Percentiles rank a stretch among this genome's conserved stretches.
phyloP scores from a whole-genome alignment of 2,113 vertebrate genomes.

The Istiophorus platypterus region DNA sequence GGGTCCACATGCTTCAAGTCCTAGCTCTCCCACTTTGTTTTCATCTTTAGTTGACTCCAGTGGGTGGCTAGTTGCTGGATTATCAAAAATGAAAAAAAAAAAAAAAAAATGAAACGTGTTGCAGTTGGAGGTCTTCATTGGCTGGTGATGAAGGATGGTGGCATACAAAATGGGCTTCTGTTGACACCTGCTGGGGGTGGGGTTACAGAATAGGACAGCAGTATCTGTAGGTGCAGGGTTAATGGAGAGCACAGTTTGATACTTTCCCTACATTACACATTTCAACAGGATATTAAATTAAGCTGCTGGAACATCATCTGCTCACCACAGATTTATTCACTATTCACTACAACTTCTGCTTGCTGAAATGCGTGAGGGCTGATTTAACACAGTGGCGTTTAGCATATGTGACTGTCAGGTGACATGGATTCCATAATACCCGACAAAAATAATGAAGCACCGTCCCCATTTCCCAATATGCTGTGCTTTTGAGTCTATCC shows the following conservation, averaged over 20 bases:
- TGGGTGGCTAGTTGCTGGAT: slow-evolving; percentile 29
- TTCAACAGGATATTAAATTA: slow-evolving; percentile 58
- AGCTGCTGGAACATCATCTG: slow-evolving; percentile 42
- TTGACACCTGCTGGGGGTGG: slow-evolving; percentile 54
- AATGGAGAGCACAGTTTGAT: slow-evolving; percentile 50
- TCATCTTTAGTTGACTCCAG: slow-evolving; percentile 16
- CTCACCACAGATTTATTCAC: slow-evolving; percentile 28
- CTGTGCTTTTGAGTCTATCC: slow-evolving; percentile 53
- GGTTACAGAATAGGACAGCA: slow-evolving; percentile 43
- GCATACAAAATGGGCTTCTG: slow-evolving; percentile 50
- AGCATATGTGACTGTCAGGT: slow-evolving; percentile 13
- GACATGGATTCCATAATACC: slow-evolving; percentile 30
- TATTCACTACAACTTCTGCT: slow-evolving; percentile 21
- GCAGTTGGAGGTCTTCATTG: slow-evolving; percentile 57
- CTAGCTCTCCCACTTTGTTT: slow-evolving; percentile 32
- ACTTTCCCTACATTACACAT: slow-evolving; percentile 41
- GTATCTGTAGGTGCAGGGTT: slow-evolving; percentile 51
- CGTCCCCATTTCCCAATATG: slow-evolving; percentile 58
- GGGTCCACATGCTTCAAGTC: slow-evolving; percentile 34
- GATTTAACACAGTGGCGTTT: slow-evolving; percentile 28
- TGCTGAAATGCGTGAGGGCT: slow-evolving; percentile 16
- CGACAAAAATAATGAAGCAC: slow-evolving; percentile 35
- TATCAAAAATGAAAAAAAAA: slow-evolving; percentile 27
- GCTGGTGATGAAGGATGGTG: slow-evolving; percentile 67
- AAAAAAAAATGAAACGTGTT: slow-evolving; percentile 19